phyloP scores from a whole-genome alignment of 2,888 invertebrate species.

The Tuberolachnus salignus region DNA sequence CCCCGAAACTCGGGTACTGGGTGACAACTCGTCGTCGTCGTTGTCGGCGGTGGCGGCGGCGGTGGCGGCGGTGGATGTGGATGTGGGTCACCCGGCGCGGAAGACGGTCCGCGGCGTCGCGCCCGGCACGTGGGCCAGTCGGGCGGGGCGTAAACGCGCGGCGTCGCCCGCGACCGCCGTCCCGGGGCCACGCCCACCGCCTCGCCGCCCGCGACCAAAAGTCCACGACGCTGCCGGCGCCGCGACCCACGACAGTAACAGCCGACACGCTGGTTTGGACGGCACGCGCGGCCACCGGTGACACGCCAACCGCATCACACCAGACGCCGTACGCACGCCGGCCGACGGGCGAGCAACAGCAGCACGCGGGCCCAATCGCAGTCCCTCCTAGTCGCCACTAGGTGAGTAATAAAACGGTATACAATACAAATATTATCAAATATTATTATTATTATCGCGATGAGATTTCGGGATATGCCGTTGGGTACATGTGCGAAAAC shows the following conservation, averaged over 20 bases:
- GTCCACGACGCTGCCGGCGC: not conserved
- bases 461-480: too few relatives aligned
- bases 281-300: conserved; percentile 29
- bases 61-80: not conserved
- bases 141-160: conserved; percentile 22
- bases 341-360: too few relatives aligned
- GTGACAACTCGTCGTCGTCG: conserved; percentile 37
- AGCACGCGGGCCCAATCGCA: too few relatives aligned
- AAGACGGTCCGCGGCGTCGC: conserved; percentile 21
- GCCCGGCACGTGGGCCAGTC: conserved; percentile 28
- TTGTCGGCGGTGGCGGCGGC: not conserved
- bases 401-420: not conserved
- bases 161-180: not conserved
- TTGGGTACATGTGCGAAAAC: too few relatives aligned
- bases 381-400: not conserved
- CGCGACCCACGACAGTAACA: conserved; percentile 25
- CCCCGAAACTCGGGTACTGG: conserved; percentile 47
- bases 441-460: not conserved
- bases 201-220: not conserved
- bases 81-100: conserved; percentile 35
- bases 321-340: not conserved
- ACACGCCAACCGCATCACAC: not conserved
- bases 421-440: not conserved
- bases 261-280: conserved; percentile 44
- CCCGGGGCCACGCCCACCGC: not conserved